These are phyloP conservation scores for Eristalis intricaria DNA, from an alignment of 2,888 invertebrate species.

Conservation along the genomic window DNA sequence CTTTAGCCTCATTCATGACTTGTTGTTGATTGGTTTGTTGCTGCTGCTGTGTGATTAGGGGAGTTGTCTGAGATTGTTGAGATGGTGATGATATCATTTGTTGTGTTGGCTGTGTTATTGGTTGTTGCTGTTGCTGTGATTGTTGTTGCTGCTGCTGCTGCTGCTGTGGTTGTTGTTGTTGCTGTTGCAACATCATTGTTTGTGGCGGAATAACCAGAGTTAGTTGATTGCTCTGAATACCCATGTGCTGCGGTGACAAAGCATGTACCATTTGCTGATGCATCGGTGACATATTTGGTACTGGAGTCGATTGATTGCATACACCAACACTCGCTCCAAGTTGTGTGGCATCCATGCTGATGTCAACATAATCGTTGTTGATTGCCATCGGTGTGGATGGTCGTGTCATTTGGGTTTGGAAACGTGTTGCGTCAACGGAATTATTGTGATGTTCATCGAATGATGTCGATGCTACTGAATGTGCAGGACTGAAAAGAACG, in stretches of 20 bases:
- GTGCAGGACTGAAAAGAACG: slow-evolving; percentile 83
- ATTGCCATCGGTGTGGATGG: slow-evolving; percentile 74
- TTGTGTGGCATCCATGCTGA: slow-evolving; percentile 72
- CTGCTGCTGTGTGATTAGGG: slow-evolving; percentile 48
- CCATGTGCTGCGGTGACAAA: slow-evolving; percentile 64
- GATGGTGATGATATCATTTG: slow-evolving; percentile 70
- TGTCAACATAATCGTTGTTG: slow-evolving; percentile 72
- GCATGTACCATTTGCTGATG: slow-evolving; percentile 65
- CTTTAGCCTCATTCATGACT: slow-evolving; percentile 80
- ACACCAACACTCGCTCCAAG: slow-evolving; percentile 17
- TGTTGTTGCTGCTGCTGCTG: slow-evolving; percentile 45
- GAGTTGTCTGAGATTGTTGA: slow-evolving; percentile 72
- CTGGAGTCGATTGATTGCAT: slow-evolving; percentile 50
- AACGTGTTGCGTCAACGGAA: slow-evolving; percentile 79
- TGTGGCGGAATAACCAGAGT: slow-evolving; percentile 68
- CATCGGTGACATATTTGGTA: slow-evolving; percentile 77
- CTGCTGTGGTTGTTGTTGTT: slow-evolving; percentile 63
- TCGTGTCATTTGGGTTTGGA: slow-evolving; percentile 79
- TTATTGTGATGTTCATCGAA: slow-evolving; percentile 82
- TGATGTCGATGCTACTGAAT: slow-evolving; percentile 87
- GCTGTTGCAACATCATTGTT: slow-evolving; percentile 58
- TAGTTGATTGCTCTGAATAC: slow-evolving; percentile 67
- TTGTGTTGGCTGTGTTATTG: slow-evolving; percentile 73
- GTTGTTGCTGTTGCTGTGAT: slow-evolving; percentile 47
- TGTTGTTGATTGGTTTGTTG: slow-evolving; percentile 72